Evolutionary conservation across 1,140 invertebrate species (phyloP), one percentile per base, ranked within the genome.

Genomic region (Phthorimaea operculella): DNA sequence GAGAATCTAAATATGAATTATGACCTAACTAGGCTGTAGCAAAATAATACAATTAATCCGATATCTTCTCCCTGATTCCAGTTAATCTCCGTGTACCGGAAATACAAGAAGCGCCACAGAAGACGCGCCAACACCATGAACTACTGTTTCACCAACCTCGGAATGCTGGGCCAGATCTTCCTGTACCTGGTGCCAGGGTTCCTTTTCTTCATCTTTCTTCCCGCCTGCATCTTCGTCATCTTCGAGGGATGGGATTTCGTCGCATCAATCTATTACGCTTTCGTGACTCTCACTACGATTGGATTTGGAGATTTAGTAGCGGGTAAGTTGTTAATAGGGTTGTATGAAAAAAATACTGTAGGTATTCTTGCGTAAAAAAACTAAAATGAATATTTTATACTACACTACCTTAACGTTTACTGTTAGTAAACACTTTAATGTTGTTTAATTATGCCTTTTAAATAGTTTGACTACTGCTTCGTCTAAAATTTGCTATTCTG

Each of bases 261-360:
- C n/a, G 90, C 96, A 45, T 89, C 94, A 0, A 88, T 98, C 39
- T 98, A 98, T 76, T 98, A 95, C 68, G 93, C 94, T 12, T 97
- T 96, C 77, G 93, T 98, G 21, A 96, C 95, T 0, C 88, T 97
- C 2, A 95, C 95, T 0, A 98, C 96, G 8, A 97, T 98, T 66
- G 96, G 96, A 16, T 98, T 98, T 77, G 96, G 96, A 34, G 96
- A 98, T 84, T 93, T 91, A 66, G 96, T 98, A 14, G 95, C 96
- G 64, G 85, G 85, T 86, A 69, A 36, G 45, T n/a, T n/a, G n/a
- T n/a, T n/a, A n/a, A n/a, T n/a, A n/a, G n/a, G n/a, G n/a, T n/a
- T n/a, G n/a, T n/a, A n/a, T n/a, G n/a, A n/a, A n/a, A n/a, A n/a
- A n/a, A n/a, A n/a, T n/a, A n/a, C n/a, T n/a, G n/a, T n/a, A n/a